Evolutionary conservation across 2,888 invertebrate species (phyloP).

Genomic region (Abscondita cerata): DNA sequence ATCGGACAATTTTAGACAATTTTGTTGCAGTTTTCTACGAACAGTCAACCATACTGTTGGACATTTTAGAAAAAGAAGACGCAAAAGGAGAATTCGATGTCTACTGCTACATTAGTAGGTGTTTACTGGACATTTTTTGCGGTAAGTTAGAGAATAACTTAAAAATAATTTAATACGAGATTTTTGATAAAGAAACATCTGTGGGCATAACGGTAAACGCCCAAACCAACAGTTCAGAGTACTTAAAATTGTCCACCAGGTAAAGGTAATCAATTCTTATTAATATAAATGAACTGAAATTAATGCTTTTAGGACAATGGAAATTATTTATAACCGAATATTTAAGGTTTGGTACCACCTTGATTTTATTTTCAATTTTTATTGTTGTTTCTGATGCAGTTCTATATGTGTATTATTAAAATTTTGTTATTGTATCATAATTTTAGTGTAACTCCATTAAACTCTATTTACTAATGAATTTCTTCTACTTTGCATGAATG

Average conservation of each 20-base stretch:
- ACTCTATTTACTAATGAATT: too few relatives aligned
- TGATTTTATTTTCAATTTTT: conserved; percentile 20
- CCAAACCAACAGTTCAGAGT: conserved; percentile 64
- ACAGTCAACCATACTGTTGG: conserved; percentile 62
- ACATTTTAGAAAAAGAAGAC: conserved; percentile 56
- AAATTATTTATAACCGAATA: conserved; percentile 15
- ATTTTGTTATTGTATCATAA: too few relatives aligned
- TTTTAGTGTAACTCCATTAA: too few relatives aligned
- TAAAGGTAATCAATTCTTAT: conserved; percentile 13
- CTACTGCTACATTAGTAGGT: conserved; percentile 63
- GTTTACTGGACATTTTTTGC: conserved; percentile 69
- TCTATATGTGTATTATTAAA: too few relatives aligned
- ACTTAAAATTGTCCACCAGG: conserved; percentile 50
- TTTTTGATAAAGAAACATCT: conserved; percentile 65
- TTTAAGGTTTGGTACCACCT: conserved; percentile 17
- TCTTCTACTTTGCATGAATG: too few relatives aligned
- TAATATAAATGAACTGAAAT: too few relatives aligned
- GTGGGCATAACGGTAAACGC: conserved; percentile 73
- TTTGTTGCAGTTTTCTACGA: conserved; percentile 68
- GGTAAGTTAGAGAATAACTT: conserved; percentile 56
- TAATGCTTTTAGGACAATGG: conserved; percentile 17
- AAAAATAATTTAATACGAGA: neutral
- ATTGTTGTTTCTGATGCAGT: neutral
- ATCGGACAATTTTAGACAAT: conserved; percentile 67
- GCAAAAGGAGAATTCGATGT: conserved; percentile 61